phyloP scores from a whole-genome alignment of 2,113 vertebrate species.

The Poecile atricapillus region DNA sequence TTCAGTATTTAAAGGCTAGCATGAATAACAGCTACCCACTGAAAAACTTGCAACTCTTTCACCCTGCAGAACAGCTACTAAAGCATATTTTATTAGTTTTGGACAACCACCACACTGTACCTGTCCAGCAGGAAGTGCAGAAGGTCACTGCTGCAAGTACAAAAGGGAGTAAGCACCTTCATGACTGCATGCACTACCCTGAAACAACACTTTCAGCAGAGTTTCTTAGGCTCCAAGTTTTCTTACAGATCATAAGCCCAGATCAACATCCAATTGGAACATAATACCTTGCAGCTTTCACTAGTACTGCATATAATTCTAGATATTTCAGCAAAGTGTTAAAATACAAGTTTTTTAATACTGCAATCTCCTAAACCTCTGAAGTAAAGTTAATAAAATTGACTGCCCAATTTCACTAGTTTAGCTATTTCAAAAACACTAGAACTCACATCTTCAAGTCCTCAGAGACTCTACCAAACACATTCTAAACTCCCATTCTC shows the following conservation, averaged over 20 bases:
- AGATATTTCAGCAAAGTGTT: background rate
- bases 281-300: background rate
- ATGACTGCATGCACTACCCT: background rate
- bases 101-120: background rate
- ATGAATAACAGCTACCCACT: background rate
- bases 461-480: background rate
- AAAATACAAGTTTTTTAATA: background rate
- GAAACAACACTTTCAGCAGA: background rate
- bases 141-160: background rate
- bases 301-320: background rate
- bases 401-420: background rate
- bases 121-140: background rate
- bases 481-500: background rate
- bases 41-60: background rate
- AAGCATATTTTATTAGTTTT: background rate
- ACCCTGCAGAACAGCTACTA: background rate
- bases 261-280: background rate
- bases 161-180: background rate
- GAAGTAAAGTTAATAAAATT: background rate
- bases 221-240: background rate
- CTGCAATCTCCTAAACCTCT: background rate
- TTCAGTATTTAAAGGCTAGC: background rate
- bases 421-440: background rate
- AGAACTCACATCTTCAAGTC: background rate
- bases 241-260: background rate